Evolutionary conservation across 2,797 vertebrate genomes (phyloP).

Genomic region (Danio tinwini): DNA sequence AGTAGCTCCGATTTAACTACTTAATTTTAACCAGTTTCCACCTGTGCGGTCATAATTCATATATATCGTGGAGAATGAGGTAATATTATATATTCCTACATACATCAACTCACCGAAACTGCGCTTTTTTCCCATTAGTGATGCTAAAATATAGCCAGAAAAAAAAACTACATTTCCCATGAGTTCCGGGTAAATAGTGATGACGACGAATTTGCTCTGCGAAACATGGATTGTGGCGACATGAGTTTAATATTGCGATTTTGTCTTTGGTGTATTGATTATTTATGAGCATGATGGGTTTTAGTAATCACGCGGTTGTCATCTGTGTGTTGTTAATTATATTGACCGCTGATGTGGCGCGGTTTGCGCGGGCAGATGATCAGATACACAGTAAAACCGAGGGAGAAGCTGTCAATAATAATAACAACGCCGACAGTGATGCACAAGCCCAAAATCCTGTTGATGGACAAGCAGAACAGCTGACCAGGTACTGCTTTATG

Average conservation of each 20-base stretch:
- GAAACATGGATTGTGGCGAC: conserved; percentile 22
- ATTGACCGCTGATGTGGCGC: background rate
- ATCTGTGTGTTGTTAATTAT: background rate
- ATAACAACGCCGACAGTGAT: background rate
- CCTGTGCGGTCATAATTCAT: background rate
- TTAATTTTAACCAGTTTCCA: too few relatives aligned
- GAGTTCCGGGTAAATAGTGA: background rate
- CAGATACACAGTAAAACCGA: background rate
- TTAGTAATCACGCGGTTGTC: conserved; percentile 21
- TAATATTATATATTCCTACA: background rate
- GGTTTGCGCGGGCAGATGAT: conserved; percentile 9
- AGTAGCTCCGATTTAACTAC: background rate
- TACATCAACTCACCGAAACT: background rate
- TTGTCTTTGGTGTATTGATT: background rate
- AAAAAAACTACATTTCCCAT: conserved; percentile 62
- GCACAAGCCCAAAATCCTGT: background rate
- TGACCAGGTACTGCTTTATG: background rate
- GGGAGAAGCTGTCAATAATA: background rate
- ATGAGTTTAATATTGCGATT: background rate
- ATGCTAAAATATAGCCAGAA: background rate
- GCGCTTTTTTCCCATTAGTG: background rate
- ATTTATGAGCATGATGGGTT: conserved; percentile 65
- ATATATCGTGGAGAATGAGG: background rate
- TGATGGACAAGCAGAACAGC: background rate
- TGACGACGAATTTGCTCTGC: background rate